Conservation (phyloP, 2,113 vertebrate species). For the Osmerus mordax region DNA sequence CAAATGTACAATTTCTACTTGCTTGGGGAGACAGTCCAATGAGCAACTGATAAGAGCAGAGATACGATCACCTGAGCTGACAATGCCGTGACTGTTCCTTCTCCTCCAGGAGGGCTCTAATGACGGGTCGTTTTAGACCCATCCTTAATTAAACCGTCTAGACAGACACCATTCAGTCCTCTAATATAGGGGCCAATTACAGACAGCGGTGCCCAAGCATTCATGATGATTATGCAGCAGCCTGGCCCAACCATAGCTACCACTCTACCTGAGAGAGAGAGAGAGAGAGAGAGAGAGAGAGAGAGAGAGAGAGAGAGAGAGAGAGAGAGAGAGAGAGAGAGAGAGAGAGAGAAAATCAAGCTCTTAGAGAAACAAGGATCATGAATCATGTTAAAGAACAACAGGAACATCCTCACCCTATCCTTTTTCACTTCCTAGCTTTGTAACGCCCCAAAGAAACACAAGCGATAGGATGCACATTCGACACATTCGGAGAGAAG, state of each 20-base stretch:
- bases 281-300: not conserved
- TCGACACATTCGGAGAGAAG: not conserved
- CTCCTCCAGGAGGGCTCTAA: constrained; percentile 1
- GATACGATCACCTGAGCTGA: not conserved
- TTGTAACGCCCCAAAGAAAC: constrained; percentile 4
- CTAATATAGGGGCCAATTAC: constrained; percentile 9
- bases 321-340: not conserved
- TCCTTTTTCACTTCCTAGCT: constrained; percentile 6
- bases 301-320: not conserved
- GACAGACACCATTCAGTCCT: constrained; percentile 12
- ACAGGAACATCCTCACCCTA: not conserved
- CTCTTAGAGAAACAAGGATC: constrained; percentile 7
- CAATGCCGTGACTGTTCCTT: not conserved
- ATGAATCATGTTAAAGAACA: not conserved
- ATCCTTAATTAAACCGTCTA: constrained; percentile 19
- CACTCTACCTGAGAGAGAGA: not conserved
- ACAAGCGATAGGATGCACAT: not conserved
- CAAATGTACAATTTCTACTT: not conserved
- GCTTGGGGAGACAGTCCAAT: not conserved
- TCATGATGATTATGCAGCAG: not conserved
- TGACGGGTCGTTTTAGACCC: not conserved
- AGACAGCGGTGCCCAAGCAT: not conserved
- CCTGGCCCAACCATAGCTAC: not conserved
- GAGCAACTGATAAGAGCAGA: not conserved
- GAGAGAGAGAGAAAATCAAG: not conserved